phyloP scores from a whole-genome alignment of 1,140 invertebrate genomes.

The Sitobion miscanthi region DNA sequence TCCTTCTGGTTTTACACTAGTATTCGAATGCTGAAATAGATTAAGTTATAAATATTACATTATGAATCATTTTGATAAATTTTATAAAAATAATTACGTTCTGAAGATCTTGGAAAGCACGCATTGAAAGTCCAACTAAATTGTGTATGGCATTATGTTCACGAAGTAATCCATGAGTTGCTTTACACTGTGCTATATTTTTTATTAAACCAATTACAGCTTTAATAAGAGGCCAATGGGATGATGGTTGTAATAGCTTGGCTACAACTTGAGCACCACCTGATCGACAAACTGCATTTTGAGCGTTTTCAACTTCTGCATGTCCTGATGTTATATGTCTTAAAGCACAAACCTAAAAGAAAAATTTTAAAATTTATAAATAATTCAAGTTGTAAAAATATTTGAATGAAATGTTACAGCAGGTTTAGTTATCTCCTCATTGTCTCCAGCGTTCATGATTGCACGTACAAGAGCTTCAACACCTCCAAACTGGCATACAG shows the following conservation, averaged over 20 bases:
- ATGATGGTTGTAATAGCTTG: constrained; percentile 91
- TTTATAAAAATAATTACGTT: constrained; percentile 66
- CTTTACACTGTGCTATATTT: constrained; percentile 93
- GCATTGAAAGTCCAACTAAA: constrained; percentile 88
- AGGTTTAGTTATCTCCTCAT: constrained; percentile 98
- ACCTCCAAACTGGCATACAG: constrained; percentile 89
- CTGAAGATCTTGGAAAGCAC: constrained; percentile 91
- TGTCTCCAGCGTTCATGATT: constrained; percentile 91
- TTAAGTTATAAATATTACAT: constrained; percentile 58
- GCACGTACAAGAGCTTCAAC: constrained; percentile 94
- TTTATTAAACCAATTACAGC: constrained; percentile 95
- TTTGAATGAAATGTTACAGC: constrained; percentile 67
- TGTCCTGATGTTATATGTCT: constrained; percentile 96
- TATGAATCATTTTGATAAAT: background rate
- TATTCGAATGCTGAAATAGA: constrained; percentile 71
- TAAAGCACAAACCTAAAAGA: constrained; percentile 80
- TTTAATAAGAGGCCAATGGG: constrained; percentile 92
- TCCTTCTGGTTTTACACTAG: constrained; percentile 88
- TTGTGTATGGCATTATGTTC: constrained; percentile 95
- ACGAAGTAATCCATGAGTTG: constrained; percentile 91
- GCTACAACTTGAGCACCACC: constrained; percentile 94
- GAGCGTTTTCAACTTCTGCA: constrained; percentile 92
- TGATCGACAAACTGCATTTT: constrained; percentile 93
- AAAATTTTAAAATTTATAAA: background rate
- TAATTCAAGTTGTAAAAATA: background rate